These are phyloP conservation scores for Podarcis cretensis DNA, from an alignment of 2,113 vertebrate genomes.

Conservation along the genomic window DNA sequence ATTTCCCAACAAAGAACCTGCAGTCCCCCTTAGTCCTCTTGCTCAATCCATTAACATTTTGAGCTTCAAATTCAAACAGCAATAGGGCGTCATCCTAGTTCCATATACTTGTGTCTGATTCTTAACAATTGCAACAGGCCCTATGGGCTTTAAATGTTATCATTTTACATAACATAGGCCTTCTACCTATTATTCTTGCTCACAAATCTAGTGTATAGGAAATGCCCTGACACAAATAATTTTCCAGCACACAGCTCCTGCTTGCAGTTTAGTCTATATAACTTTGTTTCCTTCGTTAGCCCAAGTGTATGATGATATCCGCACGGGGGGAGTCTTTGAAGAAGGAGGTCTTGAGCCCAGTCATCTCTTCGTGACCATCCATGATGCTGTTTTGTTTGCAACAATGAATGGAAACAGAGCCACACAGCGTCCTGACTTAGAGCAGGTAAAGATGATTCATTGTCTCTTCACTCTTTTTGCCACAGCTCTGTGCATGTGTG, in stretches of 20 bases:
- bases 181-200: neutral
- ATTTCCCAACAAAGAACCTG: neutral
- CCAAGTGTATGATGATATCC: constrained; percentile 90
- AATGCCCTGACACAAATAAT: neutral
- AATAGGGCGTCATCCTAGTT: neutral
- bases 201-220: neutral
- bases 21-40: neutral
- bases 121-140: neutral
- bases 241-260: neutral
- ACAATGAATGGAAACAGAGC: constrained; percentile 65
- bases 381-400: constrained; percentile 88
- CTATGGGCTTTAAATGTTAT: neutral
- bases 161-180: neutral
- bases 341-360: constrained; percentile 78
- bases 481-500: too few species aligned
- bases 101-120: neutral
- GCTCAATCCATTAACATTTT: neutral
- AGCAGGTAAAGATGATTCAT: constrained; percentile 56
- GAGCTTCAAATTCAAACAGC: neutral
- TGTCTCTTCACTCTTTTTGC: neutral
- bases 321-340: constrained; percentile 87
- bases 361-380: constrained; percentile 87
- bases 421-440: constrained; percentile 8
- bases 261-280: neutral
- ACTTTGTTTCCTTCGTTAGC: constrained; percentile 71